Conservation (phyloP, 2,888 invertebrate genomes). For the Tethea ocularis region DNA sequence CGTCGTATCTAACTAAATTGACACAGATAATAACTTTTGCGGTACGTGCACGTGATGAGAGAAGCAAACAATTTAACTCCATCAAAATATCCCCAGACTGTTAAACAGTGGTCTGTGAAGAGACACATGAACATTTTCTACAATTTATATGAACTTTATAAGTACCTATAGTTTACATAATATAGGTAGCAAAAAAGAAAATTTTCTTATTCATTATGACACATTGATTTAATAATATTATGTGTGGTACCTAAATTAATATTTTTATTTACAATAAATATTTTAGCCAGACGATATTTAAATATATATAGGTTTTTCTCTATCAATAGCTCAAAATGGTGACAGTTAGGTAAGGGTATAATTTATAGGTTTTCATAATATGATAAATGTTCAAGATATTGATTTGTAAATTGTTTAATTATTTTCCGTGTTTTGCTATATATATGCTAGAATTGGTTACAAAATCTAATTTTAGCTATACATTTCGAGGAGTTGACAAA, state of each 20-base stretch:
- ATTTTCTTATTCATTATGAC: no score
- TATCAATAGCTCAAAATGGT: no score
- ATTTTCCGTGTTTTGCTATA: not conserved
- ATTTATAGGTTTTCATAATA: not conserved
- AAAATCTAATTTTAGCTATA: not conserved
- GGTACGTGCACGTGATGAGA: not conserved
- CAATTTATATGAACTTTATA: not conserved
- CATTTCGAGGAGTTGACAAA: not conserved
- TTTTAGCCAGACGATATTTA: no score
- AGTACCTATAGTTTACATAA: not conserved
- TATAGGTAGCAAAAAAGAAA: not conserved
- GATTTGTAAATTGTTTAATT: not conserved
- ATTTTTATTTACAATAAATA: no score
- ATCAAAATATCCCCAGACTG: not conserved
- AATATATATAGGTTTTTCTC: no score
- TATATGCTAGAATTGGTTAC: not conserved
- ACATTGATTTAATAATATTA: no score
- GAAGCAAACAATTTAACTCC: not conserved
- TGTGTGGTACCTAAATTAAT: no score
- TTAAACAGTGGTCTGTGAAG: not conserved
- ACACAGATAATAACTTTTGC: conserved; percentile 3
- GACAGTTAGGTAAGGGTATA: no score
- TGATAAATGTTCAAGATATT: not conserved
- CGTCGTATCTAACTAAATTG: not conserved
- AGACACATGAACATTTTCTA: not conserved